A percentile compares a stretch with the other conserved stretches of the same genome.
Conservation (phyloP, 2,888 invertebrate species). For the Lasioglossum oenotherae region DNA sequence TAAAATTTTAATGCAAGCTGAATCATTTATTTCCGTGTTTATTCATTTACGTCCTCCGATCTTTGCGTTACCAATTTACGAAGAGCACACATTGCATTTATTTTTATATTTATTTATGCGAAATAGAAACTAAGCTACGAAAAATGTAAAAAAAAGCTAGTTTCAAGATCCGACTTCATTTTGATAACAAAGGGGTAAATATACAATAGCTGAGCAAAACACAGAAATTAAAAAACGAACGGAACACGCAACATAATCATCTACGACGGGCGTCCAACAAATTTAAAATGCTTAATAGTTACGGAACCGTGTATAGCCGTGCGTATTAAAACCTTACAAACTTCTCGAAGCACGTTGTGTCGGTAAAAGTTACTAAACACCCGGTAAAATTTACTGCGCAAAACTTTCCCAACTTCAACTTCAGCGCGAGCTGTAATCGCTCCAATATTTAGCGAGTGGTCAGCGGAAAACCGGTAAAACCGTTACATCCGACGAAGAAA, state of each 20-base stretch:
- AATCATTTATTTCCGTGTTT: background rate
- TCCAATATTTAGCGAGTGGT: constrained; percentile 34
- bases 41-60: background rate
- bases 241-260: background rate
- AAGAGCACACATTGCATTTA: background rate
- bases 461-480: constrained; percentile 36
- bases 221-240: background rate
- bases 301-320: constrained; percentile 22
- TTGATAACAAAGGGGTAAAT: background rate
- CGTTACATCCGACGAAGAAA: constrained; percentile 47
- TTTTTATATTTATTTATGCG: background rate
- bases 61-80: background rate
- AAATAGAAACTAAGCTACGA: background rate
- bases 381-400: constrained; percentile 40
- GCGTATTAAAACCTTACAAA: constrained; percentile 54
- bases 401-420: constrained; percentile 45
- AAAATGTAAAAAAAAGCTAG: no score
- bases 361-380: constrained; percentile 47
- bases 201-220: background rate
- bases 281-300: constrained; percentile 45
- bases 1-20: background rate
- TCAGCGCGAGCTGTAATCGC: constrained; percentile 33
- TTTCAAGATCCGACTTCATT: no score
- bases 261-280: background rate
- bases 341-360: constrained; percentile 44